A percentile compares a stretch with the other conserved stretches of the same genome.
phyloP scores from a whole-genome alignment of 2,113 vertebrate species.

The Puntigrus tetrazona region DNA sequence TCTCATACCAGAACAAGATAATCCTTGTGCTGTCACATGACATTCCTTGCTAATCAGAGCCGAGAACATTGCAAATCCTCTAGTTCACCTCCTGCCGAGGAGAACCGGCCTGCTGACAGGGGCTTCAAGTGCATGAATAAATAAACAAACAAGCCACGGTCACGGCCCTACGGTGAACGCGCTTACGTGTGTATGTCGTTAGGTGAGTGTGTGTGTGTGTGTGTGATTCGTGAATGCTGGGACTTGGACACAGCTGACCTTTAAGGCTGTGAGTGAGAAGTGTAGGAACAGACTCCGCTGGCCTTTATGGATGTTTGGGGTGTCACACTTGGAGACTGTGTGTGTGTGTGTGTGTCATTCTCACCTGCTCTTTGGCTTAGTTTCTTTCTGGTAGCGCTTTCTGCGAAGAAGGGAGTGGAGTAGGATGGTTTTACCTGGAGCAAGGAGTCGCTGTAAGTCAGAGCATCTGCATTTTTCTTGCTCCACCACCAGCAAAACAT shows the following conservation, averaged over 20 bases:
- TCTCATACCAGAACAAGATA: constrained; percentile 75
- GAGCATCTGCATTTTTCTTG: neutral
- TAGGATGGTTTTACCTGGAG: neutral
- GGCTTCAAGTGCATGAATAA: constrained; percentile 42
- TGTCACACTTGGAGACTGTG: constrained; percentile 10
- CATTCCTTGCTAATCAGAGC: constrained; percentile 76
- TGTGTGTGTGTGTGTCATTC: constrained; percentile 11
- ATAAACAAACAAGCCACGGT: constrained; percentile 53
- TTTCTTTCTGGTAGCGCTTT: constrained; percentile 59
- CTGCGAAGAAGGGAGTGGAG: neutral
- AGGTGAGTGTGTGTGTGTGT: constrained; percentile 28
- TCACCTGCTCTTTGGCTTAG: constrained; percentile 59
- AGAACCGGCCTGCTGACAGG: constrained; percentile 42
- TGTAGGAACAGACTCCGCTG: constrained; percentile 41
- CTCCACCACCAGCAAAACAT: neutral
- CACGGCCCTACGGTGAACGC: neutral
- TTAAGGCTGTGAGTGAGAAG: constrained; percentile 48
- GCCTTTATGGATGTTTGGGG: constrained; percentile 31
- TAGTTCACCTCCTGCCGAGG: constrained; percentile 2
- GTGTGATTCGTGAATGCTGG: constrained; percentile 27
- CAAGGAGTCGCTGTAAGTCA: neutral
- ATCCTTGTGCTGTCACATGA: constrained; percentile 72
- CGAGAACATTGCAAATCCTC: constrained; percentile 51
- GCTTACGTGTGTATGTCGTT: constrained; percentile 23
- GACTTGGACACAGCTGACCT: constrained; percentile 41